Evolutionary conservation across 2,888 invertebrate species (phyloP).

Genomic region (Ellobium chinense): DNA sequence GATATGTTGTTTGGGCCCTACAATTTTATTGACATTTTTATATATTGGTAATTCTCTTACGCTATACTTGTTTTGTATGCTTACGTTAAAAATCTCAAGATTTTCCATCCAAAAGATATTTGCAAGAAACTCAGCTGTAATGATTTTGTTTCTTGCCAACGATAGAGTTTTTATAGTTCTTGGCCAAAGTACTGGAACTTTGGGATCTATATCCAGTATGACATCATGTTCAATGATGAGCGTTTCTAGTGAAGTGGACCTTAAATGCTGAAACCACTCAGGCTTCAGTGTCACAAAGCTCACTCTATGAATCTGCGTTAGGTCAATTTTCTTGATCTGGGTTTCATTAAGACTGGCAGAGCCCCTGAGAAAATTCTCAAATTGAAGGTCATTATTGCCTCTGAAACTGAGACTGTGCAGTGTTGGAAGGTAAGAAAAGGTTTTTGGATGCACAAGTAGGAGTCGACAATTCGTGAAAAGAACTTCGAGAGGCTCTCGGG

Average conservation of each 20-base stretch:
- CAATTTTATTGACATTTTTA: too few species aligned
- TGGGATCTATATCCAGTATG: neutral
- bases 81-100: neutral
- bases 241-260: neutral
- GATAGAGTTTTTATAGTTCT: neutral
- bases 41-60: too few species aligned
- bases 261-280: neutral
- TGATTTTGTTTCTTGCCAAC: neutral
- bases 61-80: neutral
- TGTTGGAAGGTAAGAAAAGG: constrained; percentile 1
- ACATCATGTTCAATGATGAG: neutral
- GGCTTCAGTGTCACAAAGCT: neutral
- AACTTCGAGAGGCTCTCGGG: neutral
- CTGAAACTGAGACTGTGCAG: neutral
- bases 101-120: neutral
- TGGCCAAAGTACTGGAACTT: neutral
- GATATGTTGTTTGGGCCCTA: too few species aligned
- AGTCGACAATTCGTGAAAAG: neutral
- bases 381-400: neutral
- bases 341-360: neutral
- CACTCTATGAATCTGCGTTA: neutral
- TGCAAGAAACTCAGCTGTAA: neutral
- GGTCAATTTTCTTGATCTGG: neutral
- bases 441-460: neutral
- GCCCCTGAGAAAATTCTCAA: neutral